Evolutionary conservation across 2,888 invertebrate species (phyloP).

Genomic region (Eubasilissa splendida): DNA sequence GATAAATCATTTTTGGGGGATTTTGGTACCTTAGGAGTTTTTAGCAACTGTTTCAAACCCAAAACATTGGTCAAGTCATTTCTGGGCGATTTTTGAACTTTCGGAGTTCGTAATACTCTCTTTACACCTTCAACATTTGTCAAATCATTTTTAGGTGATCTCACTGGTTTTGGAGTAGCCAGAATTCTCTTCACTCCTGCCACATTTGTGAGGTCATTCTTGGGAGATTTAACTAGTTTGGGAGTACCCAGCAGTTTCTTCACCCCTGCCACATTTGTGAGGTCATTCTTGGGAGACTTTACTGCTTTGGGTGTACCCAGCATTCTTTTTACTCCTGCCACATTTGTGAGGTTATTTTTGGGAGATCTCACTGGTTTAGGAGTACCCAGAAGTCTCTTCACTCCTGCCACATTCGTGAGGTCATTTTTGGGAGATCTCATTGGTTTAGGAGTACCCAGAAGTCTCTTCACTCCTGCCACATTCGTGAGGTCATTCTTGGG

Average conservation of each 20-base stretch:
- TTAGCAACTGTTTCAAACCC: slow-evolving; percentile 66
- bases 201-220: slow-evolving; percentile 64
- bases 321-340: slow-evolving; percentile 65
- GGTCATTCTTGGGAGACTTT: slow-evolving; percentile 64
- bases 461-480: slow-evolving; percentile 65
- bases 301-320: slow-evolving; percentile 59
- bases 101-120: slow-evolving; percentile 60
- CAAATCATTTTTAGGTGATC: slow-evolving; percentile 64
- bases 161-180: slow-evolving; percentile 60
- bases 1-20: slow-evolving; percentile 65
- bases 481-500: slow-evolving; percentile 66
- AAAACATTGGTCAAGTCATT: slow-evolving; percentile 67
- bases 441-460: slow-evolving; percentile 61
- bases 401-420: slow-evolving; percentile 63
- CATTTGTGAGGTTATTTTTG: slow-evolving; percentile 63
- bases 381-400: slow-evolving; percentile 64
- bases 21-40: slow-evolving; percentile 59
- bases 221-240: slow-evolving; percentile 62
- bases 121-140: slow-evolving; percentile 65
- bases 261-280: slow-evolving; percentile 66
- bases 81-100: slow-evolving; percentile 59
- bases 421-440: slow-evolving; percentile 64
- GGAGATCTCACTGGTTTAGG: slow-evolving; percentile 61
- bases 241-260: slow-evolving; percentile 64
- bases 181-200: slow-evolving; percentile 65